Evolutionary conservation across 2,888 invertebrate species (phyloP).

Genomic region (Piscicola geometra): DNA sequence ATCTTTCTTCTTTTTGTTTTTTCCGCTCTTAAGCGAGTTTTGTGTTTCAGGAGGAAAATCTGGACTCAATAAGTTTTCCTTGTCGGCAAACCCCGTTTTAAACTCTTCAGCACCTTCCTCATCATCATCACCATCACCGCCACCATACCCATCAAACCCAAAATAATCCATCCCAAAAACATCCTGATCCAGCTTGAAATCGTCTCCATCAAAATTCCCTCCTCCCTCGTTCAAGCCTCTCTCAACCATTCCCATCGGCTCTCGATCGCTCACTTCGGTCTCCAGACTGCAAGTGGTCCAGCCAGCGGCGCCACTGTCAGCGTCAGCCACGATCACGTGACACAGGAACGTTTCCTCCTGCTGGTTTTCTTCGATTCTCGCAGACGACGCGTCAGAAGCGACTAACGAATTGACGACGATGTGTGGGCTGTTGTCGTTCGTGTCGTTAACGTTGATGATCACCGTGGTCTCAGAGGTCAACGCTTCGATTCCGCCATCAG

Average conservation of each 20-base stretch:
- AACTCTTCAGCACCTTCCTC: neutral
- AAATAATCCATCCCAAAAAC: neutral
- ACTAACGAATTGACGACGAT: conserved; percentile 43
- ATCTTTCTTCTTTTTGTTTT: neutral
- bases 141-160: neutral
- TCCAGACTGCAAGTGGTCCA: conserved; percentile 24
- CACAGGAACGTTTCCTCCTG: conserved; percentile 38
- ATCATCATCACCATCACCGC: neutral
- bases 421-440: conserved; percentile 43
- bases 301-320: conserved; percentile 37
- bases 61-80: neutral
- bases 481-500: conserved; percentile 40
- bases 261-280: neutral
- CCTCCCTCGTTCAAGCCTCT: neutral
- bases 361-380: conserved; percentile 37
- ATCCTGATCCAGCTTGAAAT: neutral
- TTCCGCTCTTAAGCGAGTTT: neutral
- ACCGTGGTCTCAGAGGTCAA: conserved; percentile 42
- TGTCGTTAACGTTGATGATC: conserved; percentile 40
- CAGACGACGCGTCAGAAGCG: conserved; percentile 32
- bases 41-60: neutral
- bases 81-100: no score
- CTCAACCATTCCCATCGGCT: neutral
- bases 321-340: conserved; percentile 41
- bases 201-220: neutral